Conservation (phyloP, 2,113 vertebrate genomes). For the Alligator mississippiensis region DNA sequence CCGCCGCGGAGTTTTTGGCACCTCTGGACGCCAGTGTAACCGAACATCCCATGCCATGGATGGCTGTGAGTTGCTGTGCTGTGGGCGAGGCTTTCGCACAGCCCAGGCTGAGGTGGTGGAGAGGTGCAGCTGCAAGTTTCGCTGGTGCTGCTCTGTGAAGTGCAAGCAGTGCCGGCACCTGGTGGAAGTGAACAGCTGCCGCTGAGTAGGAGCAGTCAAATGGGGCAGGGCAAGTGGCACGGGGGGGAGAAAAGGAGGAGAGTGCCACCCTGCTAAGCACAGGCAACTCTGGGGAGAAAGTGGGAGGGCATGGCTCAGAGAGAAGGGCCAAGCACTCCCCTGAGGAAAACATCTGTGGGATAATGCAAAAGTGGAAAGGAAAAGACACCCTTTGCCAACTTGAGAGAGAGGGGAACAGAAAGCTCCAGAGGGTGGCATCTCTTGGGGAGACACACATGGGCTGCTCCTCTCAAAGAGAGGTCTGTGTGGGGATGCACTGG, state of each 20-base stretch:
- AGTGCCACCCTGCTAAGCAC: neutral
- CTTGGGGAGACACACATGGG: neutral
- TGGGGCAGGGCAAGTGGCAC: rapidly evolving
- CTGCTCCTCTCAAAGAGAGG: neutral
- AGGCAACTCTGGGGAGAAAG: neutral
- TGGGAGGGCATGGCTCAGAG: neutral
- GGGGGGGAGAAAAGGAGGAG: neutral
- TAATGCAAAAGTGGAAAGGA: neutral
- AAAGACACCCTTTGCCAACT: neutral
- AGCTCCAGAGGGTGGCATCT: neutral
- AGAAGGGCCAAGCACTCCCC: neutral
- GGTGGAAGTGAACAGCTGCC: constrained; percentile 80
- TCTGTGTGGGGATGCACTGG: neutral
- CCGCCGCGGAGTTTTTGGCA: constrained; percentile 72
- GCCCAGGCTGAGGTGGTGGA: constrained; percentile 78
- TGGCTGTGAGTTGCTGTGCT: constrained; percentile 82
- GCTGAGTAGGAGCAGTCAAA: neutral
- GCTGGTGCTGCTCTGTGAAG: constrained; percentile 82
- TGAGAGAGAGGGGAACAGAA: rapidly evolving
- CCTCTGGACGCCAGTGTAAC: constrained; percentile 77
- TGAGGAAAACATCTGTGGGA: neutral
- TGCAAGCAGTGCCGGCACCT: constrained; percentile 82
- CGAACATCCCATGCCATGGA: constrained; percentile 73
- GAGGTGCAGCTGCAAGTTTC: constrained; percentile 82
- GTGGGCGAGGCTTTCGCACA: constrained; percentile 76